Conservation (phyloP, 2,797 vertebrate species). For the Chromobotia macracanthus region DNA sequence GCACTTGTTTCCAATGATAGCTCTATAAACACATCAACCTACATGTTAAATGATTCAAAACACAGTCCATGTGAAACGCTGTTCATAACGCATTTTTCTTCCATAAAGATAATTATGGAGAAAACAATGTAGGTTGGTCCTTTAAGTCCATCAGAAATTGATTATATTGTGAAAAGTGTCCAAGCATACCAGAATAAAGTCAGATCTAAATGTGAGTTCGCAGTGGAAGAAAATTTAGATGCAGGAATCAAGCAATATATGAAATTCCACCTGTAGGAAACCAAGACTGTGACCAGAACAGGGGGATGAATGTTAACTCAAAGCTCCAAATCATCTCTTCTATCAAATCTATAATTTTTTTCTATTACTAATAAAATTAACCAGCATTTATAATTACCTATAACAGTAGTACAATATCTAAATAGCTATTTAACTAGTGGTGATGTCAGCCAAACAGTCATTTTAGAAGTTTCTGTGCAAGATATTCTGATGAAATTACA, state of each 20-base stretch:
- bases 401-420: too few species aligned
- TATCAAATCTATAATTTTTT: not conserved
- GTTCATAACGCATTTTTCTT: not conserved
- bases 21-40: constrained; percentile 13
- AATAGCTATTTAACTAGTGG: not conserved
- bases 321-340: too few species aligned
- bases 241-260: too few species aligned
- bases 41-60: constrained; percentile 1
- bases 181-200: not conserved
- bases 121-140: not conserved
- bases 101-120: not conserved
- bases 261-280: too few species aligned
- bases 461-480: not conserved
- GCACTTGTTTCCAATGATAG: constrained; percentile 23
- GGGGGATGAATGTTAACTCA: too few species aligned
- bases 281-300: too few species aligned
- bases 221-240: too few species aligned
- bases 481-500: too few species aligned
- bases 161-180: not conserved
- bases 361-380: not conserved
- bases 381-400: too few species aligned
- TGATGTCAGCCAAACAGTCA: not conserved
- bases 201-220: not conserved
- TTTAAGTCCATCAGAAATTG: not conserved
- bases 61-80: not conserved